These are phyloP conservation scores for Azemiops feae DNA, from an alignment of 2,113 vertebrate species.

Conservation along the genomic window DNA sequence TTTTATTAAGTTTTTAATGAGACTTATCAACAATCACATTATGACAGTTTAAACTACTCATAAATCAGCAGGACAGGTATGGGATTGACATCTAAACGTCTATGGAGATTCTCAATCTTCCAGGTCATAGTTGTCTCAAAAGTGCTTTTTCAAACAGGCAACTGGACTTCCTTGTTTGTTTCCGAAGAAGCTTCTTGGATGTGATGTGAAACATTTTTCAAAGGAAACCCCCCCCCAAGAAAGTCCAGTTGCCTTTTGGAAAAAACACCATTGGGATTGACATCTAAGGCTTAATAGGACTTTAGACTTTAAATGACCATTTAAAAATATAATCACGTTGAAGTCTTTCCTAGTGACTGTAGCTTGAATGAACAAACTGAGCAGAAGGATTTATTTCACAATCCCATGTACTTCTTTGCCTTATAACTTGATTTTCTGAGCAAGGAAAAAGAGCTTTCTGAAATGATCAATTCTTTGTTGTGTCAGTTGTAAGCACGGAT, in stretches of 20 bases:
- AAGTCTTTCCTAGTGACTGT: slow-evolving; percentile 45
- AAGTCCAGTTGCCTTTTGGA: neutral
- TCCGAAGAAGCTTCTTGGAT: neutral
- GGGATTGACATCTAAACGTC: neutral
- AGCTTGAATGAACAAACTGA: slow-evolving; percentile 54
- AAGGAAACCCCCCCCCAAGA: too few relatives aligned
- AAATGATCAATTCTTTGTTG: slow-evolving; percentile 28
- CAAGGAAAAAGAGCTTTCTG: slow-evolving; percentile 6
- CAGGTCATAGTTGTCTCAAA: neutral
- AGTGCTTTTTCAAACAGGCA: too few relatives aligned
- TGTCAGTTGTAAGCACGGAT: slow-evolving; percentile 42
- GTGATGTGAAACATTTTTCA: neutral
- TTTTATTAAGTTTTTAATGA: slow-evolving; percentile 2
- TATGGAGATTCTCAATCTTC: neutral
- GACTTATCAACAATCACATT: neutral
- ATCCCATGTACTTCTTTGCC: slow-evolving; percentile 34
- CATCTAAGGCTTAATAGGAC: neutral
- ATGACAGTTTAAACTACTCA: neutral
- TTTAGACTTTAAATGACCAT: slow-evolving; percentile 9
- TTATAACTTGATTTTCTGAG: slow-evolving; percentile 49
- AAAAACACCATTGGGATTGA: neutral
- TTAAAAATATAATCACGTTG: slow-evolving; percentile 24
- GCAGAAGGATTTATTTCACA: slow-evolving; percentile 56
- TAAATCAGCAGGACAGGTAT: neutral
- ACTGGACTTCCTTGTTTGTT: neutral